Percentiles rank a stretch among this genome's conserved stretches.
phyloP scores from a whole-genome alignment of 2,113 vertebrate species.

The Orientallactaga bullata region DNA sequence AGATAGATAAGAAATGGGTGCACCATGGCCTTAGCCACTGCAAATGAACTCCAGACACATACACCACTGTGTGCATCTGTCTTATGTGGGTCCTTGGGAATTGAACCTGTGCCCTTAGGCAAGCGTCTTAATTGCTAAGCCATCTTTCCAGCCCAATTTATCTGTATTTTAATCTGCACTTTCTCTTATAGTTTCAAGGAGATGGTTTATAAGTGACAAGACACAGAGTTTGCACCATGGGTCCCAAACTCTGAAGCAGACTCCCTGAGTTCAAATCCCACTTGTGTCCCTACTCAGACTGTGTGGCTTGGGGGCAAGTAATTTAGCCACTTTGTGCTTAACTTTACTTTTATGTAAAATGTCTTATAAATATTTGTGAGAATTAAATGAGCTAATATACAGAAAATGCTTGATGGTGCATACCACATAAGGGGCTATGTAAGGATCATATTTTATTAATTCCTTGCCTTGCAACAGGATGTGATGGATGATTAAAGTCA shows the following conservation, averaged over 20 bases:
- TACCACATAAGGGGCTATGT: neutral
- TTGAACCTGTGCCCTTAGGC: no score
- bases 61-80: no score
- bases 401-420: neutral
- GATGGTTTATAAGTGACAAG: no score
- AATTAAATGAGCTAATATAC: neutral
- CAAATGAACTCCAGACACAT: no score
- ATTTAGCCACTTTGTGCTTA: neutral
- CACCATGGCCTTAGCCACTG: no score
- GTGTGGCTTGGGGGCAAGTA: neutral
- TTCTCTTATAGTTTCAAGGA: neutral
- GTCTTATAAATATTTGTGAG: neutral
- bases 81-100: no score
- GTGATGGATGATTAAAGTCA: neutral
- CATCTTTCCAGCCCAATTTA: neutral
- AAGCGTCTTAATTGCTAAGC: no score
- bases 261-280: neutral
- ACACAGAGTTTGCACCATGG: neutral
- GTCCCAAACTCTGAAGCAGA: neutral
- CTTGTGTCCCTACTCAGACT: neutral
- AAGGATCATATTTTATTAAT: neutral
- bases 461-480: neutral
- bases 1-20: no score
- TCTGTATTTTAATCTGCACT: neutral
- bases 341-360: neutral